phyloP scores from a whole-genome alignment of 2,797 vertebrate species.

The Lemur catta region DNA sequence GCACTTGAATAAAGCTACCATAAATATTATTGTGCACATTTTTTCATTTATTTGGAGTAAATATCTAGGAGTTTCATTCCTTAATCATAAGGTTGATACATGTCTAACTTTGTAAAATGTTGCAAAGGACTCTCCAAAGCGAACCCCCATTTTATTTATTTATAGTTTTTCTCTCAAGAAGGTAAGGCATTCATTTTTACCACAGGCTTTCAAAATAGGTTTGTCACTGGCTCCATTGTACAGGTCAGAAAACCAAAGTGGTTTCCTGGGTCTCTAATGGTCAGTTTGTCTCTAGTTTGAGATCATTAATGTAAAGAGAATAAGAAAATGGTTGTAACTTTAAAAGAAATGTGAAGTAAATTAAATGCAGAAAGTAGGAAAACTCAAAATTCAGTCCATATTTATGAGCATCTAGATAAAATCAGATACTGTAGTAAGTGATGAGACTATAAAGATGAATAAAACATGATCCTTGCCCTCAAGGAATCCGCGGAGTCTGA shows the following conservation, averaged over 20 bases:
- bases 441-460: constrained; percentile 9
- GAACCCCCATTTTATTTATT: background rate
- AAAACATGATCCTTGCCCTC: background rate
- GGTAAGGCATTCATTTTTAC: background rate
- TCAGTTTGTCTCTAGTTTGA: background rate
- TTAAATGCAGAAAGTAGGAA: background rate
- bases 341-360: constrained; percentile 28
- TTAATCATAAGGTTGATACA: background rate
- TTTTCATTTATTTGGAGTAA: background rate
- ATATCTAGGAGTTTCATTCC: background rate
- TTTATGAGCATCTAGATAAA: constrained; percentile 14
- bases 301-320: background rate
- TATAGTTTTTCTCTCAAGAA: background rate
- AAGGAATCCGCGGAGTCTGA: background rate
- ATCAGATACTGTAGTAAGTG: background rate
- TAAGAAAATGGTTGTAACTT: background rate
- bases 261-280: background rate
- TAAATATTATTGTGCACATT: background rate
- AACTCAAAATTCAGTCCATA: constrained; percentile 13
- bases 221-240: background rate
- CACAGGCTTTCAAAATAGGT: background rate
- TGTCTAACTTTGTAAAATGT: background rate
- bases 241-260: constrained; percentile 17
- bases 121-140: constrained; percentile 5
- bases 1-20: background rate